A percentile compares a stretch with the other conserved stretches of the same genome.
These are phyloP conservation scores for Bovichtus diacanthus DNA, from an alignment of 2,797 vertebrate species.

Conservation along the genomic window DNA sequence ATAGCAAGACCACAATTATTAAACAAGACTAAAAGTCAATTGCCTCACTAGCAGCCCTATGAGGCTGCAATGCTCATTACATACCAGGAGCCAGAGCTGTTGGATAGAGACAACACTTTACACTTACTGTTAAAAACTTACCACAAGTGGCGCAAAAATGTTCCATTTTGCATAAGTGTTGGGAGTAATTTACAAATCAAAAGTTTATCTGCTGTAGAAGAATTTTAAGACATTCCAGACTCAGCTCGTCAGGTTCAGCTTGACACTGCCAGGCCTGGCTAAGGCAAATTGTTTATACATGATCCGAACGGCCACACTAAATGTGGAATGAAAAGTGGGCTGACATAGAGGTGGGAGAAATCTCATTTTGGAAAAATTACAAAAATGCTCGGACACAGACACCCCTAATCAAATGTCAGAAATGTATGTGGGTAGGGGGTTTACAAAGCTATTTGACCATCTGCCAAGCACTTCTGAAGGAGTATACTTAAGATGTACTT, in stretches of 20 bases:
- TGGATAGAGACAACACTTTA: not conserved
- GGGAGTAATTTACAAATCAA: not conserved
- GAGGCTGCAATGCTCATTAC: not conserved
- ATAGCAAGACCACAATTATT: constrained; percentile 15
- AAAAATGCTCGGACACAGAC: not conserved
- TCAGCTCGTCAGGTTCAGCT: not conserved
- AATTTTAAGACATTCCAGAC: not conserved
- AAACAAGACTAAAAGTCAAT: not conserved
- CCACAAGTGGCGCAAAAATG: not conserved
- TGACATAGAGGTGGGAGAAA: not conserved
- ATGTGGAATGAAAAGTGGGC: not conserved
- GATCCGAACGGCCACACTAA: not conserved
- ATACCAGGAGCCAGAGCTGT: constrained; percentile 5
- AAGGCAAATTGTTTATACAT: not conserved
- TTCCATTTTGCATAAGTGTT: not conserved
- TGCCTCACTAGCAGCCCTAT: not conserved
- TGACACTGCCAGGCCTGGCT: not conserved
- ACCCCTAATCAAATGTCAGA: not conserved
- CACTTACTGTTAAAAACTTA: not conserved
- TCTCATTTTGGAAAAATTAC: not conserved
- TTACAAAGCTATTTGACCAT: not conserved
- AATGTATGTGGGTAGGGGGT: not conserved
- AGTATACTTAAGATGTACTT: not conserved
- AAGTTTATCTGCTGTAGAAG: not conserved
- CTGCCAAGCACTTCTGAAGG: not conserved